A percentile compares a stretch with the other conserved stretches of the same genome.
phyloP scores from a whole-genome alignment of 2,888 invertebrate species.

The Micropterix aruncella region DNA sequence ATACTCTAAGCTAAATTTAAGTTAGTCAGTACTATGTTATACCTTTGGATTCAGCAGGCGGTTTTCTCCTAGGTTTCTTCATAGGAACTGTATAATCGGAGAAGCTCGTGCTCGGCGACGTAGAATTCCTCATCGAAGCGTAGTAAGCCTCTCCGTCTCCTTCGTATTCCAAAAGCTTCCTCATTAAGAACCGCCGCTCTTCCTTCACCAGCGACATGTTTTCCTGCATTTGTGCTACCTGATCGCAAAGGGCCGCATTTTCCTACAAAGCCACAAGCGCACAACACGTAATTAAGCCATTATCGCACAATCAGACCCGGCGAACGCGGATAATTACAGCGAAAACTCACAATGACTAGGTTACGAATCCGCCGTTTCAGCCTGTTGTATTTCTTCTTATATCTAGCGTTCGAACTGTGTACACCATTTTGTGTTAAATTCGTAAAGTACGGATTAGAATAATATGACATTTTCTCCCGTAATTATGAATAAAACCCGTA shows the following conservation, averaged over 20 bases:
- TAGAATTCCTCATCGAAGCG: conserved; percentile 8
- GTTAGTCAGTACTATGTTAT: neutral
- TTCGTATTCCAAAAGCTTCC: conserved; percentile 60
- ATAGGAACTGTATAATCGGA: conserved; percentile 10
- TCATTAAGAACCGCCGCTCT: conserved; percentile 66
- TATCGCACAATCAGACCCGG: too few relatives aligned
- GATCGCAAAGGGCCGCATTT: conserved; percentile 78
- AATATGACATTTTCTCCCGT: neutral
- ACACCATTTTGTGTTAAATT: neutral
- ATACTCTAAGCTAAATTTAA: too few relatives aligned
- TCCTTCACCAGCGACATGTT: conserved; percentile 67
- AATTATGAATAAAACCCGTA: neutral
- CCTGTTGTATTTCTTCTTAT: conserved; percentile 46
- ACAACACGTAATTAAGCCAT: too few relatives aligned
- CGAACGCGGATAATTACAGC: too few relatives aligned
- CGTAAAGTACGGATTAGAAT: neutral
- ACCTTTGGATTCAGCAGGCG: conserved; percentile 13
- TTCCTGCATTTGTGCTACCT: conserved; percentile 73
- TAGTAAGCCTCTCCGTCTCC: conserved; percentile 22
- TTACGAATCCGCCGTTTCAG: conserved; percentile 49
- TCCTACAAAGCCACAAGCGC: conserved; percentile 43
- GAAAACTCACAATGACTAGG: conserved; percentile 47
- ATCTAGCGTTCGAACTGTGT: conserved; percentile 23
- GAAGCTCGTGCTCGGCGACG: conserved; percentile 12
- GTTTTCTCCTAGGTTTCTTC: conserved; percentile 16